phyloP scores from a whole-genome alignment of 2,888 invertebrate species.

The Leptinotarsa peninsularis region DNA sequence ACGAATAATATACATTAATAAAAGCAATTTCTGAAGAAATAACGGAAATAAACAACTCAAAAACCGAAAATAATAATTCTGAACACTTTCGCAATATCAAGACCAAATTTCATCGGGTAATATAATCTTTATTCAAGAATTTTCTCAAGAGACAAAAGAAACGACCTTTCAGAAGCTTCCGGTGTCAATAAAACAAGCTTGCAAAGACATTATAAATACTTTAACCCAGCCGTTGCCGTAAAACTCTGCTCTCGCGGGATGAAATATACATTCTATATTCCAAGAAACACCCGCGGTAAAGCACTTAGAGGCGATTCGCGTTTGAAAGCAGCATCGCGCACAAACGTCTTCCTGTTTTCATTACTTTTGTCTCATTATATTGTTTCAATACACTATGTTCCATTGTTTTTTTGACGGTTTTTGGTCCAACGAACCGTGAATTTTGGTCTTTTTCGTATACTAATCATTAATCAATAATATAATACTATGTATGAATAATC shows the following conservation, averaged over 20 bases:
- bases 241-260: constrained; percentile 6
- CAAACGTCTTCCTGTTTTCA: not conserved
- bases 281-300: not conserved
- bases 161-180: constrained; percentile 3
- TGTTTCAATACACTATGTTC: too few relatives aligned
- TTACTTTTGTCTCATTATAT: not conserved
- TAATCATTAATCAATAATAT: too few relatives aligned
- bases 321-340: not conserved
- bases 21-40: not conserved
- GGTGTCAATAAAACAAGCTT: constrained; percentile 21
- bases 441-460: too few relatives aligned
- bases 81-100: not conserved
- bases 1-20: not conserved
- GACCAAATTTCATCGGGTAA: not conserved
- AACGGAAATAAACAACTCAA: not conserved
- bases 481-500: too few relatives aligned
- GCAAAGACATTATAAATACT: constrained; percentile 20
- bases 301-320: not conserved
- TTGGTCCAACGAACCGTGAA: too few relatives aligned
- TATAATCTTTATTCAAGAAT: not conserved
- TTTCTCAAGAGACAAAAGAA: constrained; percentile 9
- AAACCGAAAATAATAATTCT: not conserved
- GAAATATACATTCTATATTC: not conserved
- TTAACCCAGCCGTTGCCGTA: constrained; percentile 8
- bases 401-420: too few relatives aligned